These are phyloP conservation scores for Sycophila texana DNA, from an alignment of 2,888 invertebrate species.

Conservation along the genomic window DNA sequence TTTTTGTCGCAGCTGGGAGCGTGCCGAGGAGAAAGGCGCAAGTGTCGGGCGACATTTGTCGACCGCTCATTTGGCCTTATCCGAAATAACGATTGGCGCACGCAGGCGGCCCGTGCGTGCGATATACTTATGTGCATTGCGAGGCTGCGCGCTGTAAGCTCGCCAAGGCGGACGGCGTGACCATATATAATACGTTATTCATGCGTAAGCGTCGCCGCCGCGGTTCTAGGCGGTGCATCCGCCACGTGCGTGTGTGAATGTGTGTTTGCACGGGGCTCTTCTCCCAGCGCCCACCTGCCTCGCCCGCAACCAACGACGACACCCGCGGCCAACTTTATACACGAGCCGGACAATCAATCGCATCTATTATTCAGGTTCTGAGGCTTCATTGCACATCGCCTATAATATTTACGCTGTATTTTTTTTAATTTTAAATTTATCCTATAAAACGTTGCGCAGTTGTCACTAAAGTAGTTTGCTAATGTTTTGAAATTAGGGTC, in stretches of 20 bases:
- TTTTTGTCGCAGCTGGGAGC: constrained; percentile 8
- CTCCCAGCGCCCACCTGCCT: constrained; percentile 19
- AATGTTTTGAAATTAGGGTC: too few species aligned
- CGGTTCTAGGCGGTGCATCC: background rate
- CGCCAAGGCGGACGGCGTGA: too few species aligned
- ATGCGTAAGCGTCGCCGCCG: too few species aligned
- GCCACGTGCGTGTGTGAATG: background rate
- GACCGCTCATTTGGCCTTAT: constrained; percentile 15
- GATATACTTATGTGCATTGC: too few species aligned
- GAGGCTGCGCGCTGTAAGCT: too few species aligned
- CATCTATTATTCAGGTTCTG: constrained; percentile 16
- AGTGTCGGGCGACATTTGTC: constrained; percentile 39
- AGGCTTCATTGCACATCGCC: too few species aligned
- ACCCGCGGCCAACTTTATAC: background rate
- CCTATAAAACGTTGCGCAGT: too few species aligned
- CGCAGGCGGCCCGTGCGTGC: too few species aligned
- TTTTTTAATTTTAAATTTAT: too few species aligned
- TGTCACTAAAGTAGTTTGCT: too few species aligned
- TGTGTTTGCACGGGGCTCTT: background rate
- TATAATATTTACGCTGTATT: too few species aligned
- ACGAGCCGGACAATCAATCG: constrained; percentile 22
- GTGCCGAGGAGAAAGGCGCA: background rate
- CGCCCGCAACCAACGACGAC: background rate
- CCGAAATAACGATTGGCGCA: background rate
- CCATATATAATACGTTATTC: too few species aligned